Evolutionary conservation across 2,797 vertebrate genomes (phyloP).

Genomic region (Gallirallus australis): DNA sequence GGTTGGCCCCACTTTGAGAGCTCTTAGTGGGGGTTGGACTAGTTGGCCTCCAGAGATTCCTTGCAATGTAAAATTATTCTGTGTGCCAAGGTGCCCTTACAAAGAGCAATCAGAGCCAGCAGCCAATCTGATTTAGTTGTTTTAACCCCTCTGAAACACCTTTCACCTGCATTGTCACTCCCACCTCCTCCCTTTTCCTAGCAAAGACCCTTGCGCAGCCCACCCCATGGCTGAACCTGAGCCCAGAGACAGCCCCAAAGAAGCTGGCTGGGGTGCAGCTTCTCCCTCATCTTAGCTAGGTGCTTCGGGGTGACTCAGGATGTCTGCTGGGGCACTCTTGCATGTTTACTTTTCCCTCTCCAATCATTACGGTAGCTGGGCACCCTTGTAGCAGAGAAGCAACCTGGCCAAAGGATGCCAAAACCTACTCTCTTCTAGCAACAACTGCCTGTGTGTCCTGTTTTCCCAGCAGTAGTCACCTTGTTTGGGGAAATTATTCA

Average conservation of each 20-base stretch:
- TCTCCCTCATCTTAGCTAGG: background rate
- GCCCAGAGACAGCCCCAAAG: background rate
- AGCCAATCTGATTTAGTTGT: background rate
- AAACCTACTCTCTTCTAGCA: background rate
- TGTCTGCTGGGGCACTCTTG: background rate
- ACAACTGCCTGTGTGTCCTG: background rate
- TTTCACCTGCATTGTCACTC: background rate
- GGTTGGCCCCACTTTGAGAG: background rate
- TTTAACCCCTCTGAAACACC: background rate
- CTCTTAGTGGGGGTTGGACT: background rate
- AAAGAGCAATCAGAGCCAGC: background rate
- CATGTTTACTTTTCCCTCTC: background rate
- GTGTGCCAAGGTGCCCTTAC: background rate
- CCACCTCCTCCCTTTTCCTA: background rate
- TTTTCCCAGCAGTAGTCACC: background rate
- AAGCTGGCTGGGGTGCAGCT: background rate
- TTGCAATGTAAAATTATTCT: background rate
- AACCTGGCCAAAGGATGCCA: background rate
- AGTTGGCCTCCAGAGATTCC: background rate
- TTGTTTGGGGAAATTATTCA: background rate
- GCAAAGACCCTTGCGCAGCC: background rate
- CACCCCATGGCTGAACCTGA: rapidly evolving
- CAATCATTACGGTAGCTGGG: background rate
- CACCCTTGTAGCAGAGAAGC: background rate
- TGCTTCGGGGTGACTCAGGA: background rate